Percentiles rank a stretch among this genome's conserved stretches.
phyloP scores from a whole-genome alignment of 2,113 vertebrate species.

The Labeo rohita region DNA sequence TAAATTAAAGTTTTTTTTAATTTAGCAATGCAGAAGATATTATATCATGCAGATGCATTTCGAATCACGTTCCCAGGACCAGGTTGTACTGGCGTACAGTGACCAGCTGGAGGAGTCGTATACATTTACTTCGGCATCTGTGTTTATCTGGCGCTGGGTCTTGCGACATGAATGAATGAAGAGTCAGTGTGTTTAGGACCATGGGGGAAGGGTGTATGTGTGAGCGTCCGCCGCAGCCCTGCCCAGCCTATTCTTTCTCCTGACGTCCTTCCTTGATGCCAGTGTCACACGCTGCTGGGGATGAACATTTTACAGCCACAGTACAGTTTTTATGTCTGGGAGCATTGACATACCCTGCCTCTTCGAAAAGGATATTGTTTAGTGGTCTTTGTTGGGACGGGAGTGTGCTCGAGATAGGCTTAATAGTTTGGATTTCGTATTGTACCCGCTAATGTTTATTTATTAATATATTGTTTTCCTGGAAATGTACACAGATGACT shows the following conservation, averaged over 20 bases:
- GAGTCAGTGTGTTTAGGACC: constrained; percentile 63
- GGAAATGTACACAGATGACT: constrained; percentile 47
- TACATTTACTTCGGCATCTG: background rate
- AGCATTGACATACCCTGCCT: constrained; percentile 14
- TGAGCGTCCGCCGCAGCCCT: constrained; percentile 47
- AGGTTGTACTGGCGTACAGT: background rate
- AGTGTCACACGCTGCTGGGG: constrained; percentile 53
- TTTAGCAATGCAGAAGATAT: background rate
- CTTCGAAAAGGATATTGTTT: background rate
- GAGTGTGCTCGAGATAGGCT: background rate
- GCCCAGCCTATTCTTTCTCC: constrained; percentile 60
- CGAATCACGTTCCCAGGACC: background rate
- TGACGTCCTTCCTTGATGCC: constrained; percentile 63
- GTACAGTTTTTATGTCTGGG: constrained; percentile 27
- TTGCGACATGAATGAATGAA: constrained; percentile 53
- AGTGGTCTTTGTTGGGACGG: background rate
- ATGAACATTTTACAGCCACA: constrained; percentile 43
- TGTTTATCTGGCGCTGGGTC: background rate
- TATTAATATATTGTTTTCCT: constrained; percentile 41
- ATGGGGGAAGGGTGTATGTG: constrained; percentile 52
- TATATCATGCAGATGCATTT: background rate
- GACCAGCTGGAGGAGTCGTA: constrained; percentile 18
- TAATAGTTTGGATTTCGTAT: background rate
- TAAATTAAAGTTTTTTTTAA: background rate
- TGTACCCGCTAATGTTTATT: constrained; percentile 38